Percentiles rank a stretch among this genome's conserved stretches.
Conservation (phyloP, 2,888 invertebrate species). For the Acleris emargana region DNA sequence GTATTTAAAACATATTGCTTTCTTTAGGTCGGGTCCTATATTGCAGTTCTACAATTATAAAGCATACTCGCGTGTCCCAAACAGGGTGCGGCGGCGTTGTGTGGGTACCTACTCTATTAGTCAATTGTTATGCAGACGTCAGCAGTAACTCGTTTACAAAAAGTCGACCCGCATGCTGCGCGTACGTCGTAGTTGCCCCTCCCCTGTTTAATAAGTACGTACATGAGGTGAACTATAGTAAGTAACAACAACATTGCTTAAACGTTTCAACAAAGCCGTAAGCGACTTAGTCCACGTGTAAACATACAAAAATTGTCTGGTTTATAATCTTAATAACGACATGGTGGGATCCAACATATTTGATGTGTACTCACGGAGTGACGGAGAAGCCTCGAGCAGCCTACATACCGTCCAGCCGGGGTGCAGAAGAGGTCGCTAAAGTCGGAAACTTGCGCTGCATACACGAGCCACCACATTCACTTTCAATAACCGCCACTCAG, state of each 20-base stretch:
- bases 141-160: constrained; percentile 63
- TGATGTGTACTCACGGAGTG: constrained; percentile 23
- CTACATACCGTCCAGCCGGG: constrained; percentile 56
- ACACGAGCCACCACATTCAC: constrained; percentile 62
- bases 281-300: too few species aligned
- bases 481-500: constrained; percentile 60
- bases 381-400: constrained; percentile 12
- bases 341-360: constrained; percentile 28
- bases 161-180: constrained; percentile 54
- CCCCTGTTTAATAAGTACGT: constrained; percentile 55
- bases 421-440: constrained; percentile 1
- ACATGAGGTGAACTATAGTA: constrained; percentile 17
- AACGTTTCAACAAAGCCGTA: too few species aligned
- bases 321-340: constrained; percentile 27
- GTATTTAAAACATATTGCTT: constrained; percentile 6
- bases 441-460: constrained; percentile 37
- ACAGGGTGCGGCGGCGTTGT: constrained; percentile 49
- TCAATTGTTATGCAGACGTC: constrained; percentile 51
- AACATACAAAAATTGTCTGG: too few species aligned
- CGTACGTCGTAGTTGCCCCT: constrained; percentile 57
- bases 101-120: constrained; percentile 20
- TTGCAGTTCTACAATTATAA: constrained; percentile 34
- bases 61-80: constrained; percentile 48
- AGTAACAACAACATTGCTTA: not conserved
- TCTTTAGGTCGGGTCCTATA: not conserved